These are phyloP conservation scores for Paracanthobrama guichenoti DNA, from an alignment of 2,113 vertebrate genomes.

Conservation along the genomic window DNA sequence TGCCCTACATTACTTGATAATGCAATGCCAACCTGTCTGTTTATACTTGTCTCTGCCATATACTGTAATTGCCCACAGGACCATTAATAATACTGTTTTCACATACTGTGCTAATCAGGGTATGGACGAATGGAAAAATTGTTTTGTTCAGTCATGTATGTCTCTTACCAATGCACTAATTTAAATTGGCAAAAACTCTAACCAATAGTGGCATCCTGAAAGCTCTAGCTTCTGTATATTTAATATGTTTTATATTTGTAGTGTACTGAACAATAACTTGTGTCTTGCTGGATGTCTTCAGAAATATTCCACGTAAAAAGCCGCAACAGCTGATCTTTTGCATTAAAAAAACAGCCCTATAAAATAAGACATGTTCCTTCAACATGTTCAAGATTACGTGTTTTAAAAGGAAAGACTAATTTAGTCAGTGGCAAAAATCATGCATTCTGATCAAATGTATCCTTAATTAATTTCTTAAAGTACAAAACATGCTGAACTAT, in stretches of 20 bases:
- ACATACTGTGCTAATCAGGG: slow-evolving; percentile 56
- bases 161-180: slow-evolving; percentile 46
- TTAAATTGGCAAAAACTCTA: slow-evolving; percentile 28
- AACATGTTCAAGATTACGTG: background rate
- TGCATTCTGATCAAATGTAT: background rate
- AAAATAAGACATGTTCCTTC: background rate
- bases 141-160: slow-evolving; percentile 49
- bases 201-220: slow-evolving; percentile 33
- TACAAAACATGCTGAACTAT: slow-evolving; percentile 3
- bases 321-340: background rate
- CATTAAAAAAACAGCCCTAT: background rate
- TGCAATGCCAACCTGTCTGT: slow-evolving; percentile 41
- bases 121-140: slow-evolving; percentile 49
- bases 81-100: slow-evolving; percentile 56
- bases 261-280: slow-evolving; percentile 5
- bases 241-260: slow-evolving; percentile 23
- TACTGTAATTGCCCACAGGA: slow-evolving; percentile 51
- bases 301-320: slow-evolving; percentile 18
- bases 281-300: background rate
- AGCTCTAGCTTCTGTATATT: slow-evolving; percentile 5
- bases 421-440: slow-evolving; percentile 2
- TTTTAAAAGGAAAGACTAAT: background rate
- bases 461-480: background rate
- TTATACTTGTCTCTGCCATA: slow-evolving; percentile 32
- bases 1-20: slow-evolving; percentile 40